Conservation (phyloP, 2,797 vertebrate species). For the Okamejei kenojei region DNA sequence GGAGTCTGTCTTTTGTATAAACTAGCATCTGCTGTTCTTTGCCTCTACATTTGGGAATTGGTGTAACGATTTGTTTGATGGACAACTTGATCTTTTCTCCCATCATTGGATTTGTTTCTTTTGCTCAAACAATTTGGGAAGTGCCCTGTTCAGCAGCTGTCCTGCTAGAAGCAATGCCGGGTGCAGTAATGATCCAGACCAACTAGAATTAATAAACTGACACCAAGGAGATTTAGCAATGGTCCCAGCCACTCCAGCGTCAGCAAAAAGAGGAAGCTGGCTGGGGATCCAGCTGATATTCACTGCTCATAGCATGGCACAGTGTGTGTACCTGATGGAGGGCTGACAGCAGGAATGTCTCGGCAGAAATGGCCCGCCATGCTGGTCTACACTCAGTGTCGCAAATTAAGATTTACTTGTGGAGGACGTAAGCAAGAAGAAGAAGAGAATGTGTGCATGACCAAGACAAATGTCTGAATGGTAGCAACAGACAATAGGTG, state of each 20-base stretch:
- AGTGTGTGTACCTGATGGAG: not conserved
- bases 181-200: not conserved
- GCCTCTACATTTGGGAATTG: no score
- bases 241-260: not conserved
- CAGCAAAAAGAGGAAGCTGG: not conserved
- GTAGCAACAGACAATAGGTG: no score
- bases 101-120: not conserved
- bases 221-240: not conserved
- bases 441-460: not conserved
- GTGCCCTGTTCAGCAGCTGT: not conserved
- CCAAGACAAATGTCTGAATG: not conserved
- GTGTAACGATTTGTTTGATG: no score
- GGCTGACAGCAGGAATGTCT: not conserved
- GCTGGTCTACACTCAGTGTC: not conserved
- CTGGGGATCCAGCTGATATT: not conserved
- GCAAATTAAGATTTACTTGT: not conserved
- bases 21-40: no score
- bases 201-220: not conserved
- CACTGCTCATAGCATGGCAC: no score
- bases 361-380: not conserved
- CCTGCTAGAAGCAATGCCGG: not conserved
- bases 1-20: no score
- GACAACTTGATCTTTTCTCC: not conserved
- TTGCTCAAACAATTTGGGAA: not conserved
- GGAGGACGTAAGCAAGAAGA: not conserved